A percentile compares a stretch with the other conserved stretches of the same genome.
These are phyloP conservation scores for Dysidea cf. avara DNA, from an alignment of 37 sponge, comb jelly and placozoan species.

Conservation along the genomic window DNA sequence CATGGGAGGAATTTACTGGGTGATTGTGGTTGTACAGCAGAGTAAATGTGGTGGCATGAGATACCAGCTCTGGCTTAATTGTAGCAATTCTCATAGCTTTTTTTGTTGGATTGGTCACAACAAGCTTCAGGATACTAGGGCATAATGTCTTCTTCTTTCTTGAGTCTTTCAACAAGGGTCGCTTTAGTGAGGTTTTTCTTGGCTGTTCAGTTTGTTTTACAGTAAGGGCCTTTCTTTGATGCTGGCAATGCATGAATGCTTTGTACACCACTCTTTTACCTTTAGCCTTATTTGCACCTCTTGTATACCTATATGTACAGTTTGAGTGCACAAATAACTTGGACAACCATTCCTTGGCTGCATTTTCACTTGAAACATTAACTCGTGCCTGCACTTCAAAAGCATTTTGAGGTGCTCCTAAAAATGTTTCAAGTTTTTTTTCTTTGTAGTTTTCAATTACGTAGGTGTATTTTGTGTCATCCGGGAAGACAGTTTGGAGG, in stretches of 20 bases:
- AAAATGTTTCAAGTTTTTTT: neutral
- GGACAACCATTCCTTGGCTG: conserved; percentile 1
- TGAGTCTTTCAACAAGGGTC: no score
- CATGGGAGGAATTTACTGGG: conserved; percentile 20
- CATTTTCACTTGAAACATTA: conserved; percentile 1
- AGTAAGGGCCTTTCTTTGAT: neutral
- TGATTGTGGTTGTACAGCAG: conserved; percentile 10
- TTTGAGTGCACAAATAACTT: neutral
- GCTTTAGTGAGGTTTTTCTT: no score
- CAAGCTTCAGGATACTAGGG: no score
- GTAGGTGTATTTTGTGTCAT: neutral
- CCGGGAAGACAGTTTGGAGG: conserved; percentile 3
- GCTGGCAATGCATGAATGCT: conserved; percentile 12
- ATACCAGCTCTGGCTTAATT: no score
- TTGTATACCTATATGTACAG: conserved; percentile 15
- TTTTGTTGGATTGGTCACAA: no score
- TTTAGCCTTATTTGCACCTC: neutral
- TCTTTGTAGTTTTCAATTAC: neutral
- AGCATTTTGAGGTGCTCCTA: conserved; percentile 10
- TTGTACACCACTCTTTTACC: conserved; percentile 19
- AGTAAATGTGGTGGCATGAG: no score
- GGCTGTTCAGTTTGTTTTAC: no score
- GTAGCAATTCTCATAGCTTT: no score
- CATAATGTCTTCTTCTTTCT: no score
- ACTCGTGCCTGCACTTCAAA: neutral